Evolutionary conservation across 92 coral and sea anemone species (phyloP).

Genomic region (Galaxea fascicularis): DNA sequence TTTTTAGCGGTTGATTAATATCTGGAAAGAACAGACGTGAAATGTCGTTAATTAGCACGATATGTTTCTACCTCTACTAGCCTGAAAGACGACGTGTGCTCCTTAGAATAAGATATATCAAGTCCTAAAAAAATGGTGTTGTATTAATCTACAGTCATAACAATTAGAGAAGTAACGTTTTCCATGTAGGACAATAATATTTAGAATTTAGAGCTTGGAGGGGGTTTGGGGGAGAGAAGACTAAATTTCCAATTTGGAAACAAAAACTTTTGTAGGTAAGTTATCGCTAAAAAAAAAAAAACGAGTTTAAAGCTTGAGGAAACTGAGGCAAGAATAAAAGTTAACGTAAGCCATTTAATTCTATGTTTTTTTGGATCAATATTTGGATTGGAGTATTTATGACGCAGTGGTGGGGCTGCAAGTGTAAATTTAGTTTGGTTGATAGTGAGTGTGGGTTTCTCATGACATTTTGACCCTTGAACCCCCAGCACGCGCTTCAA

Average conservation of each 20-base stretch:
- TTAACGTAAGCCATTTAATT: background rate
- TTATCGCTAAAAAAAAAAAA: background rate
- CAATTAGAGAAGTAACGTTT: background rate
- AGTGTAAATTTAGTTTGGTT: slow-evolving; percentile 25
- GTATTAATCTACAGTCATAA: background rate
- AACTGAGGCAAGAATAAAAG: background rate
- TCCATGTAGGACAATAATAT: background rate
- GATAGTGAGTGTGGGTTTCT: background rate
- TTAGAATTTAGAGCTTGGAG: background rate
- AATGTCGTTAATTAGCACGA: too few relatives aligned
- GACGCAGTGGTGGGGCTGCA: background rate
- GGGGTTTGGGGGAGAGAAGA: background rate
- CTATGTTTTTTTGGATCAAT: background rate
- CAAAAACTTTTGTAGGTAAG: background rate
- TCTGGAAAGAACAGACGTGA: too few relatives aligned
- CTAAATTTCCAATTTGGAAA: background rate
- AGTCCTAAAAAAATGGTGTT: background rate
- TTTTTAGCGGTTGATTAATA: too few relatives aligned
- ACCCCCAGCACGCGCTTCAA: too few relatives aligned
- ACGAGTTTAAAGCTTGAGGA: background rate
- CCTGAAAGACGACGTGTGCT: too few relatives aligned
- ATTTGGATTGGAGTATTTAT: slow-evolving; percentile 38
- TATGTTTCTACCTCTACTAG: too few relatives aligned
- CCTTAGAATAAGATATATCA: background rate
- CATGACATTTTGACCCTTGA: background rate